Conservation (phyloP, 2,797 vertebrate genomes). For the Sus cebifrons region DNA sequence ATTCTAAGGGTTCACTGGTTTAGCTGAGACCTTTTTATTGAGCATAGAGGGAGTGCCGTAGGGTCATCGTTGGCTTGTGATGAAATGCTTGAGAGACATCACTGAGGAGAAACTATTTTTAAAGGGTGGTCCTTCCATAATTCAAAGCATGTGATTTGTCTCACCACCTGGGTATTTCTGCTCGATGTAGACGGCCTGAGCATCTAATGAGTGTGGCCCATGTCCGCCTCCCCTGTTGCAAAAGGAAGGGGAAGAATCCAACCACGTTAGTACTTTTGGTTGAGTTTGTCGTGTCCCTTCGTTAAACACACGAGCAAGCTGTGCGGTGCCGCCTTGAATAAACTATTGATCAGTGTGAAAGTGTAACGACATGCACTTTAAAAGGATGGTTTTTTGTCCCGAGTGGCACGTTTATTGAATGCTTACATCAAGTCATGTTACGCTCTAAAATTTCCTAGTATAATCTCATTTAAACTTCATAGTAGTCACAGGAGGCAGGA, state of each 20-base stretch:
- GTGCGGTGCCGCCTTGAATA: background rate
- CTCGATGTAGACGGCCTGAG: background rate
- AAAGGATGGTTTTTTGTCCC: constrained; percentile 32
- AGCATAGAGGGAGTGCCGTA: background rate
- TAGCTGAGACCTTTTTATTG: constrained; percentile 3
- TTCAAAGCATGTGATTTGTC: constrained; percentile 37
- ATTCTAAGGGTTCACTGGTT: constrained; percentile 22
- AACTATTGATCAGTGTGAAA: constrained; percentile 42
- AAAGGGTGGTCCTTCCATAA: background rate
- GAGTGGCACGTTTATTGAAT: background rate
- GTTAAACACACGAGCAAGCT: constrained; percentile 49
- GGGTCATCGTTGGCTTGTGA: constrained; percentile 43
- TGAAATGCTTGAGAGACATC: background rate
- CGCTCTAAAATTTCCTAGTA: background rate
- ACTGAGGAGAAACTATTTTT: constrained; percentile 39
- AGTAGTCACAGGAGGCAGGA: constrained; percentile 30
- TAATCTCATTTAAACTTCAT: constrained; percentile 57
- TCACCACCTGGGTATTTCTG: constrained; percentile 50
- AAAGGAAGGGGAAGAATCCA: constrained; percentile 35
- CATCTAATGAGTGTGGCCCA: background rate
- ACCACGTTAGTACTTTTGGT: constrained; percentile 53
- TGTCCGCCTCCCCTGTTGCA: background rate
- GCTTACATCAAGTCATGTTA: constrained; percentile 27
- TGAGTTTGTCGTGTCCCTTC: constrained; percentile 20
- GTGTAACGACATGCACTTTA: constrained; percentile 3